Conservation (phyloP, 2,888 invertebrate species). For the Drosophila pegasa region DNA sequence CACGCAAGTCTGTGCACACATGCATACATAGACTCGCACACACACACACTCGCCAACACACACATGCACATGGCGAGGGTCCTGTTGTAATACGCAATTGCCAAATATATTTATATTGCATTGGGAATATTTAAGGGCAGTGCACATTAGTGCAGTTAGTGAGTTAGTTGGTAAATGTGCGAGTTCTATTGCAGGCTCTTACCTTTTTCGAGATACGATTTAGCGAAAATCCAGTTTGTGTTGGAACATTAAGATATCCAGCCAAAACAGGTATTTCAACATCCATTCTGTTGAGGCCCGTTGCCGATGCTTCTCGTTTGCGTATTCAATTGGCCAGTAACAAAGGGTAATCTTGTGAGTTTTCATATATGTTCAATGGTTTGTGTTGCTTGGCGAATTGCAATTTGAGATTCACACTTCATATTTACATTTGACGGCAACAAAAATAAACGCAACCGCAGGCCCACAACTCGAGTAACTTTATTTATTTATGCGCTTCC, state of each 20-base stretch:
- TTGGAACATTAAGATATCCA: slow-evolving; percentile 92
- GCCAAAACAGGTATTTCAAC: slow-evolving; percentile 90
- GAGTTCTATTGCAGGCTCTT: slow-evolving; percentile 63
- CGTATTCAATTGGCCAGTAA: slow-evolving; percentile 37
- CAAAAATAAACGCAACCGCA: slow-evolving; percentile 58
- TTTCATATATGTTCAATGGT: slow-evolving; percentile 36
- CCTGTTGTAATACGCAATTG: slow-evolving; percentile 58
- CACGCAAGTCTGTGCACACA: slow-evolving; percentile 13
- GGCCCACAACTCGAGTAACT: slow-evolving; percentile 52
- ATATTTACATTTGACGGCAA: slow-evolving; percentile 66
- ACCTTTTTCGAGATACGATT: slow-evolving; percentile 92
- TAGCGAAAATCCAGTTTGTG: slow-evolving; percentile 89
- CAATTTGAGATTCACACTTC: slow-evolving; percentile 57
- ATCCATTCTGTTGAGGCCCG: slow-evolving; percentile 87
- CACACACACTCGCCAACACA: slow-evolving; percentile 10
- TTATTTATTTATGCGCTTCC: slow-evolving; percentile 71
- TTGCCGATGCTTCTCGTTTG: slow-evolving; percentile 50
- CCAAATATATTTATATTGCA: slow-evolving; percentile 11
- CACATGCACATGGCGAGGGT: slow-evolving; percentile 28
- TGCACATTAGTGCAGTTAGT: slow-evolving; percentile 16
- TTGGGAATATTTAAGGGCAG: slow-evolving; percentile 13
- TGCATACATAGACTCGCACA: not conserved
- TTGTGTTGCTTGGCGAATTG: slow-evolving; percentile 31
- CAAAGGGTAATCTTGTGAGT: slow-evolving; percentile 32
- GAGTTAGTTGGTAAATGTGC: slow-evolving; percentile 17